A percentile compares a stretch with the other conserved stretches of the same genome.
These are phyloP conservation scores for Vanessa cardui DNA, from an alignment of 2,888 invertebrate species.

Conservation along the genomic window DNA sequence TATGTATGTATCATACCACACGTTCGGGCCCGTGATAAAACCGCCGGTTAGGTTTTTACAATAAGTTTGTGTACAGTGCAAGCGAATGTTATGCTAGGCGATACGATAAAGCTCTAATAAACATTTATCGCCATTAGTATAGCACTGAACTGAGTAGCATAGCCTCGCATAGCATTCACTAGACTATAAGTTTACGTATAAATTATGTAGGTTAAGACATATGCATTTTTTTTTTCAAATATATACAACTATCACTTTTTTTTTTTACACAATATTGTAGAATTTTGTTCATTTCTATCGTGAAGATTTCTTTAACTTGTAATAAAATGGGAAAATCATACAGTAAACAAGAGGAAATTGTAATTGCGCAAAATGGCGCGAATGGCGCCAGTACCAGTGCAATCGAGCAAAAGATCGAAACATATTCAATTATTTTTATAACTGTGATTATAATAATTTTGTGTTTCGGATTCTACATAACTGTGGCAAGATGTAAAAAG, in stretches of 20 bases:
- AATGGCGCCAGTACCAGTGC: neutral
- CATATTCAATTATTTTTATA: conserved; percentile 2
- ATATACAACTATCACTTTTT: too few relatives aligned
- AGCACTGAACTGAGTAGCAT: conserved; percentile 1
- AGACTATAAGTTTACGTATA: conserved; percentile 2
- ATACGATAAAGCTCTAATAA: conserved; percentile 3
- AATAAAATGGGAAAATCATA: conserved; percentile 3
- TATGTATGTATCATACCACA: neutral
- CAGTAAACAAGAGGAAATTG: conserved; percentile 5
- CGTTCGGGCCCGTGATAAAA: conserved; percentile 1
- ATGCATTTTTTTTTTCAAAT: neutral
- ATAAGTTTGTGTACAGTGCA: conserved; percentile 3
- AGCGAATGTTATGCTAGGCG: conserved; percentile 1
- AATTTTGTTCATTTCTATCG: neutral
- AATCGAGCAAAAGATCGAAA: conserved; percentile 2
- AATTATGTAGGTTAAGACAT: conserved; percentile 2
- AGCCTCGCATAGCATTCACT: conserved; percentile 3
- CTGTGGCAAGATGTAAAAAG: conserved; percentile 2
- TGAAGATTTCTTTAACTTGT: neutral
- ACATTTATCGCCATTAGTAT: conserved; percentile 3
- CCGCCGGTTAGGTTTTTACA: conserved; percentile 2
- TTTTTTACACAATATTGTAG: conserved; percentile 1
- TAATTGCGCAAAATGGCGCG: conserved; percentile 5
- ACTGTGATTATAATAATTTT: conserved; percentile 1
- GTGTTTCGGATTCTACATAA: conserved; percentile 1